phyloP scores from a whole-genome alignment of 2,797 vertebrate species.

The Siniperca obscura region DNA sequence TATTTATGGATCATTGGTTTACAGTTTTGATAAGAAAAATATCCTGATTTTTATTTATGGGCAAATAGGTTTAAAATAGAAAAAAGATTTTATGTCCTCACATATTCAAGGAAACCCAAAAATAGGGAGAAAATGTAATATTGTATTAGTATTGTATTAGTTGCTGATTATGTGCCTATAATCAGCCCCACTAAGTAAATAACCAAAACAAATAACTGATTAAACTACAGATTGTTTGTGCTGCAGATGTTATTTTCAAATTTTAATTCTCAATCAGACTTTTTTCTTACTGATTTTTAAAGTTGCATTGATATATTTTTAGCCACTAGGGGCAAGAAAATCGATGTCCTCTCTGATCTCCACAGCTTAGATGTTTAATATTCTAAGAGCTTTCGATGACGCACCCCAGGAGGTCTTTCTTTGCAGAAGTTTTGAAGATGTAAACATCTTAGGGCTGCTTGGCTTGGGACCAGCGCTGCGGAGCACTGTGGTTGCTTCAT shows the following conservation, averaged over 20 bases:
- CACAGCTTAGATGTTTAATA: constrained; percentile 9
- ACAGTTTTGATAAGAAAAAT: not conserved
- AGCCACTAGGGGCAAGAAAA: not conserved
- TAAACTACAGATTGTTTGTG: not conserved
- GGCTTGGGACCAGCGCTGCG: constrained; percentile 40
- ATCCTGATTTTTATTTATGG: not conserved
- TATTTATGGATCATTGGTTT: not conserved
- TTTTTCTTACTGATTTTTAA: not conserved
- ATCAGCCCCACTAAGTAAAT: not conserved
- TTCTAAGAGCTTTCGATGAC: constrained; percentile 23
- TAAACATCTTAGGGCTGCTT: constrained; percentile 61
- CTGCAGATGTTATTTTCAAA: not conserved
- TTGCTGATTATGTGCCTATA: not conserved
- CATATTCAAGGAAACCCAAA: too few species aligned
- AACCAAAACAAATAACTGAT: not conserved
- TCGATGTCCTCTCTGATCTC: constrained; percentile 1
- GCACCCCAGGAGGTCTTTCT: constrained; percentile 14
- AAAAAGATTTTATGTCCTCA: not conserved
- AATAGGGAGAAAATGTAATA: not conserved
- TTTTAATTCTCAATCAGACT: not conserved
- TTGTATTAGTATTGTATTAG: too few species aligned
- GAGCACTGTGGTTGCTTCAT: constrained; percentile 23
- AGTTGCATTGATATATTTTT: not conserved
- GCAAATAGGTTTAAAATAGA: too few species aligned
- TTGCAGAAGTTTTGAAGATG: constrained; percentile 26